Percentiles rank a stretch among this genome's conserved stretches.
Evolutionary conservation across 2,113 vertebrate genomes (phyloP).

Genomic region (Poecile atricapillus): DNA sequence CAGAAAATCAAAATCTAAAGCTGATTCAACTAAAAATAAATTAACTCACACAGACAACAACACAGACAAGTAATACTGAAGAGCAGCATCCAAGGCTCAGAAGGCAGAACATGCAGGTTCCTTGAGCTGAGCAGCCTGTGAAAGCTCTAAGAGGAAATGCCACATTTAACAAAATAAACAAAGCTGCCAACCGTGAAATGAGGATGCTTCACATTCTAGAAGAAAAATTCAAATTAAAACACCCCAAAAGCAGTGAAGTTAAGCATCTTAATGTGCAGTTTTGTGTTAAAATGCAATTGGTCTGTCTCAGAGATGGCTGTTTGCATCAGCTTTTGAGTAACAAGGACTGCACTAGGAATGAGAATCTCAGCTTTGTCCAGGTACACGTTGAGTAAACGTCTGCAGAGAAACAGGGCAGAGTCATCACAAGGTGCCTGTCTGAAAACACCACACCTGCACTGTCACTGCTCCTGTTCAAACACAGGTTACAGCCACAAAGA

Average conservation of each 20-base stretch:
- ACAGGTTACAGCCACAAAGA: not conserved
- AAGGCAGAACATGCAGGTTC: not conserved
- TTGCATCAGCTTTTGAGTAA: not conserved
- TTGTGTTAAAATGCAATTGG: not conserved
- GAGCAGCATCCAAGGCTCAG: not conserved
- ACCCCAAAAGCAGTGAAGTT: not conserved
- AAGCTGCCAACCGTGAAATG: not conserved
- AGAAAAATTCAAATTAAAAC: not conserved
- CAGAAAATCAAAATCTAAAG: not conserved
- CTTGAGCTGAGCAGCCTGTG: not conserved
- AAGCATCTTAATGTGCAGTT: not conserved
- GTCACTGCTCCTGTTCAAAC: not conserved
- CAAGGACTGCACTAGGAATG: not conserved
- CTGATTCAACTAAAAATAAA: not conserved
- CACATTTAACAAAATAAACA: slow-evolving; percentile 3
- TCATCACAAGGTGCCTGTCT: not conserved
- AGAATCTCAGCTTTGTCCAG: not conserved
- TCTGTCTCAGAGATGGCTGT: not conserved
- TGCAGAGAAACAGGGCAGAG: not conserved
- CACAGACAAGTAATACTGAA: not conserved
- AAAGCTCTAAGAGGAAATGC: not conserved
- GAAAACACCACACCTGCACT: not conserved
- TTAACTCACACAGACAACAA: not conserved
- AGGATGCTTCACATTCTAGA: not conserved
- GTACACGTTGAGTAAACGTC: rapidly evolving